Base-by-base conservation (phyloP, 2,797 vertebrate species). In the Atherinosoma microstoma region DNA sequence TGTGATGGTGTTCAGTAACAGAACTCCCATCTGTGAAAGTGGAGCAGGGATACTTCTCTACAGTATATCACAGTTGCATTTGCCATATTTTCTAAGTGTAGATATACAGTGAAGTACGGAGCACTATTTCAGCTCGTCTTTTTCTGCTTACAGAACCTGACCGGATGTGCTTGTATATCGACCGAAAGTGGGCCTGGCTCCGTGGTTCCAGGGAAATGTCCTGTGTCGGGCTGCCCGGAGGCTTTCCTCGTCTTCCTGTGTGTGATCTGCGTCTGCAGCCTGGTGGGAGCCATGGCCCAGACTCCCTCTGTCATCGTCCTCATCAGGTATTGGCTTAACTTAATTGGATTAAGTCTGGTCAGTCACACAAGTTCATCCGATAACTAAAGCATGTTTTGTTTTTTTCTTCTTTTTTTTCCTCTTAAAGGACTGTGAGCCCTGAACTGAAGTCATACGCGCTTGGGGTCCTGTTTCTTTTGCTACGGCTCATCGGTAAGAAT, bases 281-380 rank as follows among this genome's bases (percentile, higher is more conserved):
- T 99, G 95, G 96, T 99, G 0, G 98, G 98, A 67, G 97, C 98
- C 78, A 99, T 99, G 98, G 98, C 97, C 0, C 98, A 99, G 94
- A 99, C 98, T 0, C 98, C 98, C 0, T 99, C 98, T 0, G 97
- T 99, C 83, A 99, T 99, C 92, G 98, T 99, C 76, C 95, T 99
- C 18, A 99, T 99, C 96, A 97, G 98, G 98, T 98, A 80, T 22
- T 6, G 3, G 12, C 47, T 36, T 34, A n/a, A 4, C 18, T 58
- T n/a, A 24, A n/a, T 45, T 30, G 16, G 27, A 22, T 27, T 27
- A 20, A 58, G n/a, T 32, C 8, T 56, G 65, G 7, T 35, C 22
- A 22, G 59, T 36, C 18, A 2, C 4, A 27, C 5, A 58, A 58
- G 40, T 61, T 9, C 1, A 24, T 32, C 29, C 32, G 60, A 29